Evolutionary conservation across 2,888 invertebrate species (phyloP), one percentile per base, ranked within the genome.

Genomic region (Tyria jacobaeae): DNA sequence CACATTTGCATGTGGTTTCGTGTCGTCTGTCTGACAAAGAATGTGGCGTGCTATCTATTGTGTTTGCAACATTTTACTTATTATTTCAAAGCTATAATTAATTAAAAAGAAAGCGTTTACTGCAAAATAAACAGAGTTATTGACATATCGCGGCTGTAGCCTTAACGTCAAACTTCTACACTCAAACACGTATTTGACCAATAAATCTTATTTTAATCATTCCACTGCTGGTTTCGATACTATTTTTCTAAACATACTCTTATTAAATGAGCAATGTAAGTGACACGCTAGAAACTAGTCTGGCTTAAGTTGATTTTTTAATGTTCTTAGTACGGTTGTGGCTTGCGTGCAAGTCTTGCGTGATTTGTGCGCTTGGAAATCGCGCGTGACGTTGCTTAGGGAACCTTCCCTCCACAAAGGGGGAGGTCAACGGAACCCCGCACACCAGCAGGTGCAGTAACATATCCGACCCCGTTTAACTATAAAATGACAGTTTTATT

Each of bases 401-500:
- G 86, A 84, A 82, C 85, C 80, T 82, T 78, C 83, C 87, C 85
- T 81, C 81, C 76, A 78, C 78, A 73, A 64, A 55, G 67, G 76
- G 79, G 85, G 90, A 88, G 88, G 87, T 84, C 86, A 85, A 80
- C 81, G 71, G 78, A 75, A 82, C 85, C 87, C 84, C 86, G 82
- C 92, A 92, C 92, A 89, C 92, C 91, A 86, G 78, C 78, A 88
- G 84, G 88, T 87, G 87, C 87, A 89, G 83, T 89, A 84, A 89
- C 88, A 89, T 88, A 87, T 87, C 87, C 90, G 88, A 89, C 91
- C 91, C 88, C 87, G 85, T 90, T 92, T 86, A 80, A 83, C 84
- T 88, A 86, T 89, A 84, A 90, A 89, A 88, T 87, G 89, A 89
- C 89, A 87, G 84, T 91, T 91, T 91, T 91, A 91, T 90, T 89